Evolutionary conservation across 2,888 invertebrate genomes (phyloP).

Genomic region (Rhorus exstirpatorius): DNA sequence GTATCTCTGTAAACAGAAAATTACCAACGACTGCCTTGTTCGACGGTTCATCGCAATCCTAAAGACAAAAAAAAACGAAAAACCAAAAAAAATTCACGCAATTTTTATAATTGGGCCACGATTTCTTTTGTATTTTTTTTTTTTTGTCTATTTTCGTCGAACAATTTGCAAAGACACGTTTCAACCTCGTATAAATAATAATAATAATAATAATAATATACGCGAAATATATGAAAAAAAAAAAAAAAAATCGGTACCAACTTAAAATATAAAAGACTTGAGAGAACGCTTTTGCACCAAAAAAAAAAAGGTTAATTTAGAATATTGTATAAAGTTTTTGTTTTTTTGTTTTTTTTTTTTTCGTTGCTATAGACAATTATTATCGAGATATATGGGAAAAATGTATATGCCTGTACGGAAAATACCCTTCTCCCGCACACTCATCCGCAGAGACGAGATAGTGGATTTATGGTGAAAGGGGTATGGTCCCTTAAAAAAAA

Average conservation of each 20-base stretch:
- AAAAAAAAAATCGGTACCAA: slow-evolving; percentile 46
- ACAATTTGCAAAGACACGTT: slow-evolving; percentile 32
- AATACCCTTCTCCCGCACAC: slow-evolving; percentile 83
- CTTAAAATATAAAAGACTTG: slow-evolving; percentile 58
- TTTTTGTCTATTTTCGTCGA: slow-evolving; percentile 17
- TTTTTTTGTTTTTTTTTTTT: too few species aligned
- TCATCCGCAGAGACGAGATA: slow-evolving; percentile 83
- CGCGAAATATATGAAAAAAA: too few species aligned
- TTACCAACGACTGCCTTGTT: slow-evolving; percentile 67
- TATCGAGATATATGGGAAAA: slow-evolving; percentile 38
- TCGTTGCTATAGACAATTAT: slow-evolving; percentile 66
- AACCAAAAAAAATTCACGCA: slow-evolving; percentile 22
- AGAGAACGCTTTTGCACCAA: slow-evolving; percentile 61
- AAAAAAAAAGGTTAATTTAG: slow-evolving; percentile 57
- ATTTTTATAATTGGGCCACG: slow-evolving; percentile 30
- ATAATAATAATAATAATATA: slow-evolving; percentile 15
- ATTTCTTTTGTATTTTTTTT: slow-evolving; percentile 40
- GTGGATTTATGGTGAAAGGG: slow-evolving; percentile 84
- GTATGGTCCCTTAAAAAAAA: slow-evolving; percentile 76
- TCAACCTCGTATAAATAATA: slow-evolving; percentile 27
- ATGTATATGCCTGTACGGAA: slow-evolving; percentile 76
- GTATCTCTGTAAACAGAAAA: slow-evolving; percentile 34
- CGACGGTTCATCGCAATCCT: slow-evolving; percentile 38
- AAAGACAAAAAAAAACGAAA: slow-evolving; percentile 25
- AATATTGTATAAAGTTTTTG: slow-evolving; percentile 66